Evolutionary conservation across 2,888 invertebrate species (phyloP).

Genomic region (Limnephilus marmoratus): DNA sequence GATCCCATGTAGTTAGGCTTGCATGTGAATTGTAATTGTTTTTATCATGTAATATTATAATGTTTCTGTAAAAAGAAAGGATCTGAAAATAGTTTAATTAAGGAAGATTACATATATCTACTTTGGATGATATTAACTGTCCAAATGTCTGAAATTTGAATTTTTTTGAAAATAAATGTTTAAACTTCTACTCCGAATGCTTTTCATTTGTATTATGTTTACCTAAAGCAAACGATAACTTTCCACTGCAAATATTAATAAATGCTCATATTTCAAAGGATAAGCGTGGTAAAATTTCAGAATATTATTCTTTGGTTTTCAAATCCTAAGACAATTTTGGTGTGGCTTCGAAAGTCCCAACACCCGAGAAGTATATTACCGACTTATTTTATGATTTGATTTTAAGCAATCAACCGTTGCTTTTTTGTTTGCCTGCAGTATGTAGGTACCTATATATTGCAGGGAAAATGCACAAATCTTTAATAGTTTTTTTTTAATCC

Average conservation of each 20-base stretch:
- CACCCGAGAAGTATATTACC: too few relatives aligned
- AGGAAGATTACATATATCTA: not conserved
- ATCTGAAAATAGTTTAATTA: not conserved
- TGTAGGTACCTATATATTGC: too few relatives aligned
- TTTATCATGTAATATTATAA: not conserved
- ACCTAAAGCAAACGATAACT: not conserved
- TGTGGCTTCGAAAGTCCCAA: too few relatives aligned
- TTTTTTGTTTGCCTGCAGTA: too few relatives aligned
- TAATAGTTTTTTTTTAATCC: too few relatives aligned
- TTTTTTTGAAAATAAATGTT: not conserved
- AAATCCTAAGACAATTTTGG: not conserved
- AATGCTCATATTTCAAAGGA: not conserved
- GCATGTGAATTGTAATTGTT: not conserved
- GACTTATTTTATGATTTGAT: too few relatives aligned
- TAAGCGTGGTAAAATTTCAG: not conserved
- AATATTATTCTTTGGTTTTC: not conserved
- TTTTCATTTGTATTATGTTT: not conserved
- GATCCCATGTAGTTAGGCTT: not conserved
- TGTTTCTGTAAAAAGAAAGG: too few relatives aligned
- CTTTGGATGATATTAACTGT: not conserved
- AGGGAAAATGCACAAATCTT: too few relatives aligned
- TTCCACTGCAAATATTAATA: too few relatives aligned
- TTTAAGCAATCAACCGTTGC: too few relatives aligned
- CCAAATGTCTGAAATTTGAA: not conserved
- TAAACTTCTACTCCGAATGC: not conserved